Conservation (phyloP, 2,797 vertebrate species). For the Rhyacichthys aspro region DNA sequence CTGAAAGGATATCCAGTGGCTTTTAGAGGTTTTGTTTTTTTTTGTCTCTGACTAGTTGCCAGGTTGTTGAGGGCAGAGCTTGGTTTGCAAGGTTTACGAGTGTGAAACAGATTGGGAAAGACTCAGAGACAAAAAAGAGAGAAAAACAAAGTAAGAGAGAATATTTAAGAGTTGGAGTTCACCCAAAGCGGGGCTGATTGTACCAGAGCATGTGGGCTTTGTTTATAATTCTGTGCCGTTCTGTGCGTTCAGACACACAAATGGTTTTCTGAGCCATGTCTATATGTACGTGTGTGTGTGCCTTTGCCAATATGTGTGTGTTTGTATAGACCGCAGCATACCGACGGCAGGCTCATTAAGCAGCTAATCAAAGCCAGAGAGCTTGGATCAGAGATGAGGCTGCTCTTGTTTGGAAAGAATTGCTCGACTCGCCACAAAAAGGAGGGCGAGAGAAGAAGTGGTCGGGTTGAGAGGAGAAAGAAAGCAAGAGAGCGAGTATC, state of each 20-base stretch:
- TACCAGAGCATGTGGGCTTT: slow-evolving; percentile 72
- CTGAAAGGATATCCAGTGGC: slow-evolving; percentile 46
- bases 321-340: slow-evolving; percentile 75
- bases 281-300: slow-evolving; percentile 31
- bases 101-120: slow-evolving; percentile 50
- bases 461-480: slow-evolving; percentile 66
- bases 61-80: slow-evolving; percentile 36
- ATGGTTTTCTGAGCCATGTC: slow-evolving; percentile 25
- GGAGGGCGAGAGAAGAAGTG: slow-evolving; percentile 64
- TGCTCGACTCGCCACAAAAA: slow-evolving; percentile 78
- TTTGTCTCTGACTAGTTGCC: slow-evolving; percentile 25
- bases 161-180: slow-evolving; percentile 53
- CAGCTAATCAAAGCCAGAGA: slow-evolving; percentile 83
- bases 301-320: slow-evolving; percentile 29
- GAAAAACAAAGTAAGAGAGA: slow-evolving; percentile 19
- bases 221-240: slow-evolving; percentile 72
- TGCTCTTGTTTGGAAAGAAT: slow-evolving; percentile 83
- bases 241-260: slow-evolving; percentile 59
- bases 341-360: slow-evolving; percentile 82
- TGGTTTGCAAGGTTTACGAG: slow-evolving; percentile 51
- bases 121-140: slow-evolving; percentile 44
- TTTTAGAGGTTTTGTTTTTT: slow-evolving; percentile 19
- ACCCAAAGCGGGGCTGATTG: slow-evolving; percentile 63
- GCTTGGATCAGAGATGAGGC: slow-evolving; percentile 80
- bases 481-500: slow-evolving; percentile 66